Conservation (phyloP, 2,113 vertebrate genomes). For the Stigmatopora argus region DNA sequence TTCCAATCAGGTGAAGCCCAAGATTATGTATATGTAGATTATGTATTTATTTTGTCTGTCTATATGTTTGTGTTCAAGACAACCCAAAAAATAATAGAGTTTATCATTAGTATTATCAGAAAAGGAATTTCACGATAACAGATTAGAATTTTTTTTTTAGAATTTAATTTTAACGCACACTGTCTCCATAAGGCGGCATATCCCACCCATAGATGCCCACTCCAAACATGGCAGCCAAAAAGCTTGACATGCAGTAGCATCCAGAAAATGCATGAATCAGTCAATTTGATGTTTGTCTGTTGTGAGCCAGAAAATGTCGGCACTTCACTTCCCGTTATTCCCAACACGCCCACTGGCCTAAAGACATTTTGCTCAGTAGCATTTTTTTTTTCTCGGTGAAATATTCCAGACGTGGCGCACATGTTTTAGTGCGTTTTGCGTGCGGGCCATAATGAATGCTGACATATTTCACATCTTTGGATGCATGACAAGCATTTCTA, state of each 20-base stretch:
- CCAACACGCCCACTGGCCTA: conserved; percentile 1
- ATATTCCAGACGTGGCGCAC: neutral
- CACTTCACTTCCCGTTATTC: conserved; percentile 9
- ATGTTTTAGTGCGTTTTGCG: conserved; percentile 2
- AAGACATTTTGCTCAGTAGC: conserved; percentile 11
- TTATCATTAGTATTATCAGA: too few relatives aligned
- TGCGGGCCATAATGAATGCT: conserved; percentile 9
- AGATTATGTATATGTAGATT: too few relatives aligned
- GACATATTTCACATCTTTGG: conserved; percentile 24
- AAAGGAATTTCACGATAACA: too few relatives aligned
- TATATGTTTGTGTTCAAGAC: too few relatives aligned
- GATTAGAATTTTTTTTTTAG: too few relatives aligned
- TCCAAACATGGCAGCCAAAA: too few relatives aligned
- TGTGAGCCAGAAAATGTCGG: neutral
- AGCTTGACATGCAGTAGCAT: neutral
- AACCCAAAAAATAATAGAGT: too few relatives aligned
- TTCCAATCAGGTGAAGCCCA: too few relatives aligned
- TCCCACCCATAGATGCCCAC: too few relatives aligned
- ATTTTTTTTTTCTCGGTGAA: neutral
- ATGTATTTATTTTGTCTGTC: too few relatives aligned
- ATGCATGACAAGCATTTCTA: conserved; percentile 29
- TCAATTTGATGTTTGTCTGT: conserved; percentile 5
- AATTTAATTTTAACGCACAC: too few relatives aligned
- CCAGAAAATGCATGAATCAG: neutral
- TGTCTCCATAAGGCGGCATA: too few relatives aligned